These are phyloP conservation scores for Diaprepes abbreviatus DNA, from an alignment of 2,888 invertebrate genomes.

Conservation along the genomic window DNA sequence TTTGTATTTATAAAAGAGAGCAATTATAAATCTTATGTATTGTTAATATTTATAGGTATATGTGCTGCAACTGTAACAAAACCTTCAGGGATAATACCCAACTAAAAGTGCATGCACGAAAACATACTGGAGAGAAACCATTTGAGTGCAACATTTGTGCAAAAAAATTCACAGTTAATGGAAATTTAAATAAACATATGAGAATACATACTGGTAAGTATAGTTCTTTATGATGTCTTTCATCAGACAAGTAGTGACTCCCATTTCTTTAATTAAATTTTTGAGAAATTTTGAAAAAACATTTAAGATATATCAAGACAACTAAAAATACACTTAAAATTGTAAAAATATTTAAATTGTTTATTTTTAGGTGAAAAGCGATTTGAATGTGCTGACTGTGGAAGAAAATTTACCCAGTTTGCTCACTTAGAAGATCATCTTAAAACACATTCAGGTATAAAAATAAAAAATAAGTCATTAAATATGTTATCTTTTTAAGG, in stretches of 20 bases:
- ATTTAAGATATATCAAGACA: too few relatives aligned
- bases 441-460: constrained; percentile 61
- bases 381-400: constrained; percentile 61
- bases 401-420: constrained; percentile 62
- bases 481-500: too few relatives aligned
- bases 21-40: too few relatives aligned
- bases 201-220: constrained; percentile 59
- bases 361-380: constrained; percentile 54
- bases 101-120: constrained; percentile 61
- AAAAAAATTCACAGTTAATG: constrained; percentile 63
- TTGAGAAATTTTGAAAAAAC: too few relatives aligned
- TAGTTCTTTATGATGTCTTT: too few relatives aligned
- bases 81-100: constrained; percentile 62
- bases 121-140: constrained; percentile 64
- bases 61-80: constrained; percentile 62
- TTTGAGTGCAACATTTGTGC: constrained; percentile 60
- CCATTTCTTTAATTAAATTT: too few relatives aligned
- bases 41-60: constrained; percentile 52
- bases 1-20: too few relatives aligned
- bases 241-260: too few relatives aligned
- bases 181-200: constrained; percentile 63
- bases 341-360: not conserved
- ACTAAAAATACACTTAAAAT: too few relatives aligned
- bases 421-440: constrained; percentile 64
- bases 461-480: too few relatives aligned